Evolutionary conservation across 2,113 vertebrate genomes (phyloP).

Genomic region (Sakesphorus luctuosus): DNA sequence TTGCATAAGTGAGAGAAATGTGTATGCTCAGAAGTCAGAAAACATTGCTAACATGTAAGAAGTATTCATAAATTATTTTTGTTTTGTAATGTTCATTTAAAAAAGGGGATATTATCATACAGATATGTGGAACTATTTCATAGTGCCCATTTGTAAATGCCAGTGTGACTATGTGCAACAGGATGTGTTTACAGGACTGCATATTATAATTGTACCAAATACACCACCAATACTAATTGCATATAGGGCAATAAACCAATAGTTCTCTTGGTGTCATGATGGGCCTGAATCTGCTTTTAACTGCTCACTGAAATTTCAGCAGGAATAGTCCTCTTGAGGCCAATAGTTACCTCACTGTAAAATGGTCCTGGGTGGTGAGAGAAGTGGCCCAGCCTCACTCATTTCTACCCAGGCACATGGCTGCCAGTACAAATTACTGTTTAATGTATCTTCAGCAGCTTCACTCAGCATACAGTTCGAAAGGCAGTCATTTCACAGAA

Average conservation of each 20-base stretch:
- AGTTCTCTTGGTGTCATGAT: background rate
- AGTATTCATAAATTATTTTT: conserved; percentile 64
- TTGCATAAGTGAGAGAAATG: conserved; percentile 35
- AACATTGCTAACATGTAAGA: conserved; percentile 44
- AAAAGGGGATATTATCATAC: conserved; percentile 55
- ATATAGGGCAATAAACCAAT: conserved; percentile 20
- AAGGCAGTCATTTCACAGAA: background rate
- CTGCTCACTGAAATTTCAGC: background rate
- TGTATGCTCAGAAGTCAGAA: conserved; percentile 41
- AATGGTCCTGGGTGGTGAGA: background rate
- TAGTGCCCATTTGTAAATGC: conserved; percentile 45
- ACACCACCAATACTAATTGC: conserved; percentile 9
- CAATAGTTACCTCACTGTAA: background rate
- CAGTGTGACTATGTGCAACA: conserved; percentile 31
- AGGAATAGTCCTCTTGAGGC: background rate
- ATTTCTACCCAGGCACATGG: background rate
- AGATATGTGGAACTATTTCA: conserved; percentile 33
- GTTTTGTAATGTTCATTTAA: conserved; percentile 46
- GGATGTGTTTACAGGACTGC: conserved; percentile 60
- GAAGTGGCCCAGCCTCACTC: background rate
- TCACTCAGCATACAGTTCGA: background rate
- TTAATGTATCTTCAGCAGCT: background rate
- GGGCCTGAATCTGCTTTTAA: conserved; percentile 22
- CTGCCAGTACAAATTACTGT: background rate
- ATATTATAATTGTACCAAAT: conserved; percentile 62